phyloP scores from a whole-genome alignment of 2,888 invertebrate species.

The Diploptera punctata region DNA sequence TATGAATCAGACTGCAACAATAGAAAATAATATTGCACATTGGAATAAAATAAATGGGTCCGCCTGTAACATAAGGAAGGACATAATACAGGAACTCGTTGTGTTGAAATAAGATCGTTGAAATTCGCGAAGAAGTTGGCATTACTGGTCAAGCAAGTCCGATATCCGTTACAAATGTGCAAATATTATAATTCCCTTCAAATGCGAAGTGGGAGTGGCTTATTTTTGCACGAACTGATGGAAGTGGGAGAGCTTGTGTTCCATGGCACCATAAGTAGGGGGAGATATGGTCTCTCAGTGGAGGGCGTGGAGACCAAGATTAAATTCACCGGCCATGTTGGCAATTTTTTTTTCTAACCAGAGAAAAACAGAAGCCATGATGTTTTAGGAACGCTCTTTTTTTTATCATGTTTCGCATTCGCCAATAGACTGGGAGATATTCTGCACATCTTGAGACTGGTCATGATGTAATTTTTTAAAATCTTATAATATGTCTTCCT shows the following conservation, averaged over 20 bases:
- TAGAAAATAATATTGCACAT: too few relatives aligned
- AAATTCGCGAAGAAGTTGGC: too few relatives aligned
- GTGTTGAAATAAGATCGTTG: too few relatives aligned
- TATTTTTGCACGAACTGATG: not conserved
- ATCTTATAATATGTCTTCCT: too few relatives aligned
- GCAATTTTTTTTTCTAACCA: not conserved
- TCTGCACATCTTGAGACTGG: conserved; percentile 19
- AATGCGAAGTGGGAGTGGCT: not conserved
- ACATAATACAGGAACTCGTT: too few relatives aligned
- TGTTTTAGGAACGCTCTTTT: not conserved
- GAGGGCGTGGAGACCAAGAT: not conserved
- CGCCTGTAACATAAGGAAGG: too few relatives aligned
- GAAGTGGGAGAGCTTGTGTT: not conserved
- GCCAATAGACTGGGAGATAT: conserved; percentile 19
- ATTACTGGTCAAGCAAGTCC: too few relatives aligned
- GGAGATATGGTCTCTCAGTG: not conserved
- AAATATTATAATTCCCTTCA: not conserved
- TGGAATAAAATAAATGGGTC: too few relatives aligned
- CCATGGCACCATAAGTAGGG: too few relatives aligned
- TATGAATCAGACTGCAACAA: too few relatives aligned
- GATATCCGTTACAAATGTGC: not conserved
- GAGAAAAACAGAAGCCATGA: not conserved
- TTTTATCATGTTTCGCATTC: conserved; percentile 4
- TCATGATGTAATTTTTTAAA: not conserved
- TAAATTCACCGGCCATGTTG: conserved; percentile 2